A percentile compares a stretch with the other conserved stretches of the same genome.
Evolutionary conservation across 1,140 invertebrate species (phyloP).

Genomic region (Bombus huntii): DNA sequence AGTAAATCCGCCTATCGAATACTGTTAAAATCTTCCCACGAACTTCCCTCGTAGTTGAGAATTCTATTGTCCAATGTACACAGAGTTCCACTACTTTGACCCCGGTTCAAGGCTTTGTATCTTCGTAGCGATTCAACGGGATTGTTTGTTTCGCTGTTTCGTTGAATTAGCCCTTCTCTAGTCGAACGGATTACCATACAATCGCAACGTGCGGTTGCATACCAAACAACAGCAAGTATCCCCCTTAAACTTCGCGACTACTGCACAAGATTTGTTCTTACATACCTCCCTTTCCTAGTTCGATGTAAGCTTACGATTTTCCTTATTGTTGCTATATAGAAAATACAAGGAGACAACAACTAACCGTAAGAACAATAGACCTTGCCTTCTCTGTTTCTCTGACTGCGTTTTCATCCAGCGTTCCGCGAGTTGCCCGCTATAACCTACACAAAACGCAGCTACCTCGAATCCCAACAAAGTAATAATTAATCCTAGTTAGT

Average conservation of each 20-base stretch:
- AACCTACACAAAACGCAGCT: not conserved
- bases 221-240: not conserved
- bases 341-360: not conserved
- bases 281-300: not conserved
- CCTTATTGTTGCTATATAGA: not conserved
- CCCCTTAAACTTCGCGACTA: constrained; percentile 9
- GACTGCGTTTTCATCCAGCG: too few relatives aligned
- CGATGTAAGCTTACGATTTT: not conserved
- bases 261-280: not conserved
- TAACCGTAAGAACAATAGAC: not conserved
- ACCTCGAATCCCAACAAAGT: not conserved
- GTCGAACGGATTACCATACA: not conserved
- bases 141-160: constrained; percentile 27
- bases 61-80: constrained; percentile 1
- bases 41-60: not conserved
- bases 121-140: constrained; percentile 1
- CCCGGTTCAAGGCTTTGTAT: not conserved
- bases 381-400: not conserved
- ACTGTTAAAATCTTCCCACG: constrained; percentile 3
- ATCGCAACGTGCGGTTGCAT: not conserved
- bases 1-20: not conserved
- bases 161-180: not conserved
- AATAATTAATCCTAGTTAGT: constrained; percentile 46
- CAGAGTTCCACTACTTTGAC: not conserved
- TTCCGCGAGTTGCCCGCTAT: not conserved